Percentiles rank a stretch among this genome's conserved stretches.
These are phyloP conservation scores for Pelecanoides urinatrix DNA, from an alignment of 2,113 vertebrate genomes.

Conservation along the genomic window DNA sequence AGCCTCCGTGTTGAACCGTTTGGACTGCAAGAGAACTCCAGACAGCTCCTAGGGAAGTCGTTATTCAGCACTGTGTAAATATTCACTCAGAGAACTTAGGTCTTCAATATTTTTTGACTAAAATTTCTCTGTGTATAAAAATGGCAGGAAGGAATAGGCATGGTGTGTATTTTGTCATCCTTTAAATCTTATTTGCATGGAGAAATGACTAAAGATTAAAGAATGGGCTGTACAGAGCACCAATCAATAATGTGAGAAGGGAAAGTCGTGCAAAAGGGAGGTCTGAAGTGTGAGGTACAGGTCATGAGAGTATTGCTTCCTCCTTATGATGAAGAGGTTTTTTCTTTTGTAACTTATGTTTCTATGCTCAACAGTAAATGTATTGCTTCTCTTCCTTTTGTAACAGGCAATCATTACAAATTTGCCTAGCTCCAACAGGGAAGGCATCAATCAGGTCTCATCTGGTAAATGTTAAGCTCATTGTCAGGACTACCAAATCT, in stretches of 20 bases:
- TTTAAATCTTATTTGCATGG: neutral
- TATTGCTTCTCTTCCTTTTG: neutral
- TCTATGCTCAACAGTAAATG: neutral
- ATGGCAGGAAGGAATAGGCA: neutral
- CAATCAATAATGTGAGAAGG: neutral
- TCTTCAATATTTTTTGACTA: neutral
- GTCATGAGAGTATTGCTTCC: neutral
- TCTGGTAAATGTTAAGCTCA: neutral
- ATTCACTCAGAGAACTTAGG: neutral
- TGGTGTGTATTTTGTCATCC: neutral
- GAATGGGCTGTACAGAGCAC: neutral
- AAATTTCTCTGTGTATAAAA: neutral
- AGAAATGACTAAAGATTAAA: neutral
- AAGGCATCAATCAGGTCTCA: neutral
- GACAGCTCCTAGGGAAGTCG: neutral
- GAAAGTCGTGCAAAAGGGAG: neutral
- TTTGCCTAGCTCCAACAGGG: neutral
- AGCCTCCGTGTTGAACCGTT: neutral
- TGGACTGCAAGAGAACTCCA: neutral
- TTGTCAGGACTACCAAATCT: neutral
- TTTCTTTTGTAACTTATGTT: neutral
- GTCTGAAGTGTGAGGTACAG: neutral
- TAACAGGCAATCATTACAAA: neutral
- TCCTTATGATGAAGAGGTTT: neutral
- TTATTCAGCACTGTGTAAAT: neutral